Evolutionary conservation across 2,888 invertebrate genomes (phyloP), one percentile per base, ranked within the genome.

Genomic region (Tillus elongatus): DNA sequence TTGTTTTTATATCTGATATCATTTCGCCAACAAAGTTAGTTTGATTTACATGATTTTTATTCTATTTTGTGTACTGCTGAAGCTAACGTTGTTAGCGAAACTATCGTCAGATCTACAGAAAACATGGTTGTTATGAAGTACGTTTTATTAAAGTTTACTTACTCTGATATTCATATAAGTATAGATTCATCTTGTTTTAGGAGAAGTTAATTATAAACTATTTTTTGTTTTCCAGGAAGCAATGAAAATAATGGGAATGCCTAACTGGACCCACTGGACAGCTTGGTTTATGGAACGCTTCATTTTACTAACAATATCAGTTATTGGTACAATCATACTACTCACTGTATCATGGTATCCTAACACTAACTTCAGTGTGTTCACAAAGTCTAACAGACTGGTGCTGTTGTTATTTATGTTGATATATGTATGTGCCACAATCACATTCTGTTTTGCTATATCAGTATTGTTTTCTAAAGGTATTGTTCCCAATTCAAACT

Each of bases 231-330:
- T 53, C 43, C 36, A 60, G 59, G 89, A 90, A 72, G 79, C 86
- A 0, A 87, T 91, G 88, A 87, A 87, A 68, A 84, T 90, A 57
- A 89, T 90, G 89, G 90, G 90, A 1, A 64, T 90, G 2, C 74
- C 77, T 3, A 82, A 79, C 47, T 88, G 84, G 82, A 61, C 89
- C 31, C 88, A 90, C 56, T 90, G 90, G 88, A 63, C 71, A 0
- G 86, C 88, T 0, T 89, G 89, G 86, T 89, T 87, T 61, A 66
- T 77, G 32, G 86, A 86, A 58, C 77, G 79, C 42, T 75, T 85
- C 49, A 49, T 79, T 4, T 80, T 79, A 59, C 66, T 84, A 14
- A 50, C 77, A 1, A 58, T 84, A 28, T 73, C 80, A 0, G 68
- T 76, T 1, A 48, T 70, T 12, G 48, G 79, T 1, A 71, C 80